phyloP scores from a whole-genome alignment of 23 tunicate species.

The Halocynthia aurantium region DNA sequence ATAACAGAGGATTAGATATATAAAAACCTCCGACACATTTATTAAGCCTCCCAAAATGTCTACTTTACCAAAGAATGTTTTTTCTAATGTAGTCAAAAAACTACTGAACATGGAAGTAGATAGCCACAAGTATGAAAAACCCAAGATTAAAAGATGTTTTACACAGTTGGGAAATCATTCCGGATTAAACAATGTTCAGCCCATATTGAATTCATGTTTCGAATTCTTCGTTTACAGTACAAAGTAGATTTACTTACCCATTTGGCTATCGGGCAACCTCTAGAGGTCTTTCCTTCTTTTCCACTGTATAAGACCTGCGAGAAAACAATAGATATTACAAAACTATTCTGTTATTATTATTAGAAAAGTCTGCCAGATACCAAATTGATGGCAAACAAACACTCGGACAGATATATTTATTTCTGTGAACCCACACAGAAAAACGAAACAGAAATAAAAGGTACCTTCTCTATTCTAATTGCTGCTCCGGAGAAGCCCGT shows the following conservation, averaged over 20 bases:
- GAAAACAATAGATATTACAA: neutral
- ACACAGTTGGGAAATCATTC: too few species aligned
- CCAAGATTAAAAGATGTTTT: too few species aligned
- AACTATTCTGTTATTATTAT: neutral
- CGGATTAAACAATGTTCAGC: too few species aligned
- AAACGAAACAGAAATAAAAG: neutral
- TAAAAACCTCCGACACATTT: neutral
- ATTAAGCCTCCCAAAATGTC: neutral
- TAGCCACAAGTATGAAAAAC: too few species aligned
- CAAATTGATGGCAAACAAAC: neutral
- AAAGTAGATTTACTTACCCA: constrained; percentile 50
- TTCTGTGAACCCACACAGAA: neutral
- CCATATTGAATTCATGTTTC: too few species aligned
- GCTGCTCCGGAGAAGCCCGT: constrained; percentile 52
- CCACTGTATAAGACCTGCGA: constrained; percentile 63
- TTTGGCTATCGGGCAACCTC: constrained; percentile 89
- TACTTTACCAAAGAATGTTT: too few species aligned
- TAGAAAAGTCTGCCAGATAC: neutral
- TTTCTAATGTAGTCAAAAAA: too few species aligned
- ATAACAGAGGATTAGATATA: neutral
- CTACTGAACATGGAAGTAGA: too few species aligned
- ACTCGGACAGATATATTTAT: neutral
- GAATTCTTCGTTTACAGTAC: neutral
- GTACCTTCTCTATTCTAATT: constrained; percentile 84
- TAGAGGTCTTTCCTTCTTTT: constrained; percentile 82